Evolutionary conservation across 1,140 invertebrate species (phyloP), one percentile per base, ranked within the genome.

Genomic region (Metopolophium dirhodum): DNA sequence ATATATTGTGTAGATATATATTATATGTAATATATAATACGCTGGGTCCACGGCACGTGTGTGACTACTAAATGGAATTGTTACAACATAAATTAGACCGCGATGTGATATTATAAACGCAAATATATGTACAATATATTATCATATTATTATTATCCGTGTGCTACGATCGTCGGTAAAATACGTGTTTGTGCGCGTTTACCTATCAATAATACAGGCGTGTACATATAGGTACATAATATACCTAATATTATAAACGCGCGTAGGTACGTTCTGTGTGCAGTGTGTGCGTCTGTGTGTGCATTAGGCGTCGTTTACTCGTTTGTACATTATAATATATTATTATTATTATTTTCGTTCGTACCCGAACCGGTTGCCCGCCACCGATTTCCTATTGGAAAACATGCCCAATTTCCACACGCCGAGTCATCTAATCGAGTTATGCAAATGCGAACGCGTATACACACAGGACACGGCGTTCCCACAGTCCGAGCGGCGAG

Each of bases 351-450:
- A 26, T 49, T 88, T 51, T 88, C 1, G 11, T 41, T 41, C 26
- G 7, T 41, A 6, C 35, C 35, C 35, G 88, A 90, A 90, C 54
- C 88, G 54, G 88, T 90, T 18, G 54, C 54, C 30, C 45, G 35
- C 61, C 61, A 1, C 37, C 54, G 35, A 35, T 54, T 89, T 54
- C 47, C 49, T 23, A 54, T 54, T 22, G 88, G 88, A 61, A 90
- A 61, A 90, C 88, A 41, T 30, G 88, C 51, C 88, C 88, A n/a
- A 90, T 90, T 90, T 90, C 51, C 88, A 54, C 35, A 22, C 77
- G 83, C 41, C 85, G 85, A 35, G 82, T 57, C 49, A 26, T 90
- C 88, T 92, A 92, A 83, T 92, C 91, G 91, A 92, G 91, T 92
- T 92, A 92, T 92, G 91, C 77, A 92, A 92, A 92, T 92, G 91